Evolutionary conservation across 2,797 vertebrate genomes (phyloP).

Genomic region (Lophotriccus pileatus): DNA sequence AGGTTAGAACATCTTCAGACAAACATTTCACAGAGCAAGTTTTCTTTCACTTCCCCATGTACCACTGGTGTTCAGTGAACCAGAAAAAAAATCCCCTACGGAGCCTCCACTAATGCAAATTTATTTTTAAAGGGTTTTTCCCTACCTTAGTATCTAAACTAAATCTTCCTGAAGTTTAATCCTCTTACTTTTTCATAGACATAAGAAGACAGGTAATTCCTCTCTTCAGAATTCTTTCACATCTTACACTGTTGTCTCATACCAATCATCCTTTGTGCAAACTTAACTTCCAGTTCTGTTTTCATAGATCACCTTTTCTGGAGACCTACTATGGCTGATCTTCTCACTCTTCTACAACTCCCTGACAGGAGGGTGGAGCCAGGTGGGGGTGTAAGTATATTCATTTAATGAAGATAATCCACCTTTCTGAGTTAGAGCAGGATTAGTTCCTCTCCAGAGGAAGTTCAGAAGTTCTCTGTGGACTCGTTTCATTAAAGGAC

Average conservation of each 20-base stretch:
- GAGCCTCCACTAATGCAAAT: not conserved
- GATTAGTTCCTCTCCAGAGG: not conserved
- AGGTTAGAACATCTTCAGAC: not conserved
- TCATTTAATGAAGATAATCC: not conserved
- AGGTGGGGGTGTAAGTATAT: not conserved
- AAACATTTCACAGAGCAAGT: not conserved
- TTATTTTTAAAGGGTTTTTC: not conserved
- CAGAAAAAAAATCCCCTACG: not conserved
- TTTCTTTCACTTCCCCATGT: not conserved
- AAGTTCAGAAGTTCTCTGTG: not conserved
- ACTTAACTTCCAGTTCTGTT: too few species aligned
- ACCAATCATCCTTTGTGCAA: too few species aligned
- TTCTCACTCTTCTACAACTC: too few species aligned
- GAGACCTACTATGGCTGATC: too few species aligned
- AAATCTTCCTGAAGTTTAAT: not conserved
- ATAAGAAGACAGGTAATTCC: not conserved
- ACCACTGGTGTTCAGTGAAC: not conserved
- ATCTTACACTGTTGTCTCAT: accelerated
- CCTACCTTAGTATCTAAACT: not conserved
- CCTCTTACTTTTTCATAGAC: not conserved
- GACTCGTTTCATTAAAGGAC: not conserved
- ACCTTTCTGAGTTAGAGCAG: not conserved
- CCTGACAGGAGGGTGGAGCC: too few species aligned
- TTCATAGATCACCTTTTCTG: too few species aligned
- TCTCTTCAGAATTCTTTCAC: not conserved